phyloP scores from a whole-genome alignment of 2,797 vertebrate genomes.

The Chloroceryle amazona region DNA sequence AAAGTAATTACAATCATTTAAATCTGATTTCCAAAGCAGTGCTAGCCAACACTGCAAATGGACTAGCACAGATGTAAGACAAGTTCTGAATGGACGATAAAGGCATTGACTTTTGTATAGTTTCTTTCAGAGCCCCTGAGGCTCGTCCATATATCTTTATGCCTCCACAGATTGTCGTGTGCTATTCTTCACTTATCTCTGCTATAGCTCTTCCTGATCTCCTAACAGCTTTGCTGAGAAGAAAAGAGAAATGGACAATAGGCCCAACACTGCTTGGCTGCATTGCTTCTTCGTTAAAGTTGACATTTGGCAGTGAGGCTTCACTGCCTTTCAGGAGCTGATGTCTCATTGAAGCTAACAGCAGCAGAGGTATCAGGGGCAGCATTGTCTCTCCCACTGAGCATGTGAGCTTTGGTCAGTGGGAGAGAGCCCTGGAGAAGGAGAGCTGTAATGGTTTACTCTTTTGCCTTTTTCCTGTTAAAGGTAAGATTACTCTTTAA shows the following conservation, averaged over 20 bases:
- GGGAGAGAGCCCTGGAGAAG: not conserved
- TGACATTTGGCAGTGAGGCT: constrained; percentile 54
- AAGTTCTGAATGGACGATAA: constrained; percentile 19
- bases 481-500: not conserved
- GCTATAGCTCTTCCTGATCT: constrained; percentile 44
- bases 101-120: not conserved
- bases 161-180: constrained; percentile 51
- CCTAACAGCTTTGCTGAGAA: constrained; percentile 22
- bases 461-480: not conserved
- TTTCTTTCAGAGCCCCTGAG: not conserved
- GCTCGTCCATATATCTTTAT: not conserved
- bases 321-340: constrained; percentile 30
- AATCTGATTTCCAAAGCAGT: constrained; percentile 14
- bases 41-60: not conserved
- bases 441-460: not conserved
- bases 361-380: not conserved
- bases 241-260: constrained; percentile 63
- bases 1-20: not conserved
- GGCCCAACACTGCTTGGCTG: not conserved
- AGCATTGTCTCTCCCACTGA: not conserved
- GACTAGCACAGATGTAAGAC: constrained; percentile 6
- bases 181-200: constrained; percentile 55
- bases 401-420: not conserved
- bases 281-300: constrained; percentile 42
- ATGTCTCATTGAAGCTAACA: not conserved